A percentile compares a stretch with the other conserved stretches of the same genome.
These are phyloP conservation scores for Rhogogaster chlorosoma DNA, from an alignment of 2,888 invertebrate species.

Conservation along the genomic window DNA sequence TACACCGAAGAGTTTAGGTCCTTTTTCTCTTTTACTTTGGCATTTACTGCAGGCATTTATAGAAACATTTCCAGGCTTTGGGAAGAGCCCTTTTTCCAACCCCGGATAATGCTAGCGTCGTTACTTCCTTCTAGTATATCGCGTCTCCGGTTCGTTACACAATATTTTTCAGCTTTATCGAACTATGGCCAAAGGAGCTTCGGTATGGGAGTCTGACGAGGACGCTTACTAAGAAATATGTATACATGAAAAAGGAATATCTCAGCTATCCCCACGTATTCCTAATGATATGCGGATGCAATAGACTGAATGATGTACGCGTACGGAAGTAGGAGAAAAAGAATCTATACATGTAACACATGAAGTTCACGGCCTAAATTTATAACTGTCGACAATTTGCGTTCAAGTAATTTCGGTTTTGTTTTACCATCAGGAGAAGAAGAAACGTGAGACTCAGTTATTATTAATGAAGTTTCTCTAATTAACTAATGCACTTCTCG, in stretches of 20 bases:
- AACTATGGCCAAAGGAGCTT: background rate
- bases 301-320: background rate
- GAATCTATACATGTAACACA: background rate
- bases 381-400: background rate
- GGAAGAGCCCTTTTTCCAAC: background rate
- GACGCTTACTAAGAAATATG: background rate
- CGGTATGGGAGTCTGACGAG: background rate
- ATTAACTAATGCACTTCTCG: slow-evolving; percentile 71
- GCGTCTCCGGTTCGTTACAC: slow-evolving; percentile 28
- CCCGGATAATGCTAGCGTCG: slow-evolving; percentile 14
- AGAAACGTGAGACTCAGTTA: background rate
- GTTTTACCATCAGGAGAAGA: background rate
- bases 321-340: background rate
- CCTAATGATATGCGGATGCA: slow-evolving; percentile 6
- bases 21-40: slow-evolving; percentile 28
- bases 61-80: background rate
- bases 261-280: background rate
- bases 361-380: background rate
- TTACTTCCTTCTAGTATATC: slow-evolving; percentile 21
- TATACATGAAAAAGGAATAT: background rate
- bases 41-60: slow-evolving; percentile 12
- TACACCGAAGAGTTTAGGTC: background rate
- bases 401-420: background rate
- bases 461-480: slow-evolving; percentile 61
- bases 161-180: slow-evolving; percentile 33